These are phyloP conservation scores for Tympanuchus pallidicinctus DNA, from an alignment of 2,113 vertebrate genomes.

Conservation along the genomic window DNA sequence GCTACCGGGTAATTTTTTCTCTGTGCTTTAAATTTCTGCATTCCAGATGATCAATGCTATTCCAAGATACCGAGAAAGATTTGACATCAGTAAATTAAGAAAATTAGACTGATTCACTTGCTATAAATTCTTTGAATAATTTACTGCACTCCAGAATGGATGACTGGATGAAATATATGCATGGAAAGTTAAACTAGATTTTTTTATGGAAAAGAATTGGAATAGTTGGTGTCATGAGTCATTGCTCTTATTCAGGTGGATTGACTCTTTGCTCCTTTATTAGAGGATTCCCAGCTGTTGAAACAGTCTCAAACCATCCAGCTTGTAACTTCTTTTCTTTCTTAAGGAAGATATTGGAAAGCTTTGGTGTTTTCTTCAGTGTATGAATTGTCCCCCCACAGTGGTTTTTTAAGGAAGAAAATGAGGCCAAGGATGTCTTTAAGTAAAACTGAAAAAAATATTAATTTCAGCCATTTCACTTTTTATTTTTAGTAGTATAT, in stretches of 20 bases:
- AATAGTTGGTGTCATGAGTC: not conserved
- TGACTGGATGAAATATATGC: not conserved
- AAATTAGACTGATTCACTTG: not conserved
- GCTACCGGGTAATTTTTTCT: not conserved
- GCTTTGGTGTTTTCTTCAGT: not conserved
- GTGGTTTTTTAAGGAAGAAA: not conserved
- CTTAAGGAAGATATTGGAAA: not conserved
- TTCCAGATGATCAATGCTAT: not conserved
- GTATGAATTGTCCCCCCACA: not conserved
- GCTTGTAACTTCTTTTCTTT: not conserved
- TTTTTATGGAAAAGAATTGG: not conserved
- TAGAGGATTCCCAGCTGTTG: not conserved
- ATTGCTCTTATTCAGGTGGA: not conserved
- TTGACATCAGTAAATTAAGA: constrained; percentile 17
- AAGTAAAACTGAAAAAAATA: not conserved
- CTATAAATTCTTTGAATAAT: not conserved
- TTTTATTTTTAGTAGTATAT: not conserved
- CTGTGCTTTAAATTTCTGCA: not conserved
- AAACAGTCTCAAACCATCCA: not conserved
- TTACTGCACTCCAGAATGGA: not conserved
- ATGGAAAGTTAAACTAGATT: not conserved
- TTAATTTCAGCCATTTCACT: not conserved
- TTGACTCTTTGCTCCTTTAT: not conserved
- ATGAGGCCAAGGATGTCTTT: not conserved
- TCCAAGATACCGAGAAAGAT: not conserved